A percentile compares a stretch with the other conserved stretches of the same genome.
Evolutionary conservation across 53 echinoderm and acorn worm genomes (phyloP).

Genomic region (Paracentrotus lividus): DNA sequence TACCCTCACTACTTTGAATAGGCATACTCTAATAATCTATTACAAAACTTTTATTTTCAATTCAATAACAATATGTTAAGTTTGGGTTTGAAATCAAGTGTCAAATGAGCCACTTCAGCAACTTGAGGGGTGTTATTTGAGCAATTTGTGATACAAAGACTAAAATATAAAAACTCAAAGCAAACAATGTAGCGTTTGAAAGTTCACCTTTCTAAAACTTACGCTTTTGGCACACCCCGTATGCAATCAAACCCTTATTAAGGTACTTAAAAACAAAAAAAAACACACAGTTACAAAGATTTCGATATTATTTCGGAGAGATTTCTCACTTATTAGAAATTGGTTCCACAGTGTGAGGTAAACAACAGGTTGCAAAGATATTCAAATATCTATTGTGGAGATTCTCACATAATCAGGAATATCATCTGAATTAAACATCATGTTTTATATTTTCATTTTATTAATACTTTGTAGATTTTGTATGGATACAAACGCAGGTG

Average conservation of each 20-base stretch:
- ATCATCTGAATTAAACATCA: too few relatives aligned
- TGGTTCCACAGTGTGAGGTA: not conserved
- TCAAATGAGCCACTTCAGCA: not conserved
- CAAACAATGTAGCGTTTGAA: slow-evolving; percentile 9
- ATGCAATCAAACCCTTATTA: not conserved
- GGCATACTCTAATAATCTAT: too few relatives aligned
- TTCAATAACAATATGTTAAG: not conserved
- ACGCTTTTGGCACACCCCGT: not conserved
- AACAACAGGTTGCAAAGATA: too few relatives aligned
- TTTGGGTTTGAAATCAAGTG: not conserved
- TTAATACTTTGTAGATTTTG: not conserved
- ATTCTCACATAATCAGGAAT: too few relatives aligned
- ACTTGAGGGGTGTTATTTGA: slow-evolving; percentile 3
- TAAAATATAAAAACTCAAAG: not conserved
- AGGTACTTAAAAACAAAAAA: not conserved
- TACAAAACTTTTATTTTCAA: too few relatives aligned
- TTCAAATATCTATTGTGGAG: too few relatives aligned
- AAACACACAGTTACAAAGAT: not conserved
- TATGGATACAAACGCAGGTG: not conserved
- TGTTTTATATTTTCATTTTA: not conserved
- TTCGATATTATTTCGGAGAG: not conserved
- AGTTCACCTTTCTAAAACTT: not conserved
- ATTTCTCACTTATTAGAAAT: not conserved
- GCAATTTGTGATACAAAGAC: not conserved
- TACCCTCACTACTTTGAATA: too few relatives aligned